Conservation (phyloP, 2,888 invertebrate species). For the Harpagoxenus sublaevis region DNA sequence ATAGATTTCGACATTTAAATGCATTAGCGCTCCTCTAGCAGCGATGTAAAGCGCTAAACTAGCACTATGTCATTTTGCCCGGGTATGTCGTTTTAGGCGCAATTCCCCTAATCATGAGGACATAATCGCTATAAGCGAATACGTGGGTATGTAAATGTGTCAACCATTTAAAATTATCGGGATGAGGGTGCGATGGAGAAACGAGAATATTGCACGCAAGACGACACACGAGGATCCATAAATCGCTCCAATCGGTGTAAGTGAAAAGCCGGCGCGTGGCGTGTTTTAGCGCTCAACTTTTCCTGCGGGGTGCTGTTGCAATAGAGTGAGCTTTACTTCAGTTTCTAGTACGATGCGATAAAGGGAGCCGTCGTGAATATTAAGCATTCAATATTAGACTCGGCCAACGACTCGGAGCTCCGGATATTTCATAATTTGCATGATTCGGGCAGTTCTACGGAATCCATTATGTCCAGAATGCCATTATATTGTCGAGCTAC, state of each 20-base stretch:
- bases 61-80: no score
- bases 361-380: constrained; percentile 16
- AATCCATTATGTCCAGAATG: background rate
- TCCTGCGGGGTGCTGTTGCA: background rate
- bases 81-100: no score
- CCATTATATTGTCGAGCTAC: background rate
- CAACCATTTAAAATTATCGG: constrained; percentile 8
- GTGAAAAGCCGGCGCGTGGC: background rate
- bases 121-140: background rate
- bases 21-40: no score
- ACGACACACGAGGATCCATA: constrained; percentile 19
- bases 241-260: constrained; percentile 2
- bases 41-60: no score
- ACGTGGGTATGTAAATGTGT: background rate
- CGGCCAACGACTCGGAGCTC: background rate
- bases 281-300: constrained; percentile 27
- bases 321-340: background rate
- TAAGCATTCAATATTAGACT: constrained; percentile 27
- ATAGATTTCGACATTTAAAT: no score
- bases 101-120: background rate
- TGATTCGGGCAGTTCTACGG: background rate
- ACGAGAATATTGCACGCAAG: constrained; percentile 12
- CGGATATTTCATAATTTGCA: constrained; percentile 23
- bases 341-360: constrained; percentile 12
- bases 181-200: background rate